phyloP scores from a whole-genome alignment of 2,888 invertebrate genomes.

The Dioctria linearis region DNA sequence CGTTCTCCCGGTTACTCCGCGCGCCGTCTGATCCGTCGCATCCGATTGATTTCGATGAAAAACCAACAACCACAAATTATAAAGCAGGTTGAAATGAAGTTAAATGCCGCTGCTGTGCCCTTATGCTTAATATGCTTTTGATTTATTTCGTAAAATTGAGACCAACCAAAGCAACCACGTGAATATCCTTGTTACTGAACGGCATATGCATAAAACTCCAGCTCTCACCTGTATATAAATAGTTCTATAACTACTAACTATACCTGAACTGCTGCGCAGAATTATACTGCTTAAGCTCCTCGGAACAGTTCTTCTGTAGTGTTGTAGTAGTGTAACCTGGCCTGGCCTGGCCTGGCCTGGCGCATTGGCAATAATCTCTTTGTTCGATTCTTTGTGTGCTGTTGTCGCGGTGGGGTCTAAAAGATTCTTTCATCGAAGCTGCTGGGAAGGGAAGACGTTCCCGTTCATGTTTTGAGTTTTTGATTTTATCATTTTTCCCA shows the following conservation, averaged over 20 bases:
- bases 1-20: no score
- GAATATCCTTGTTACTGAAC: slow-evolving; percentile 37
- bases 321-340: background rate
- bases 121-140: slow-evolving; percentile 48
- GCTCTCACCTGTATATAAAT: slow-evolving; percentile 16
- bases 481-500: slow-evolving; percentile 47
- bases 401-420: background rate
- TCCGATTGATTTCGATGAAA: slow-evolving; percentile 4
- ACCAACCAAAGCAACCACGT: slow-evolving; percentile 33
- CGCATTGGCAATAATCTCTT: background rate
- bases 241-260: background rate
- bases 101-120: slow-evolving; percentile 33
- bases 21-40: no score
- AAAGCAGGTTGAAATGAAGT: slow-evolving; percentile 9
- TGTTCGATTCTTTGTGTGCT: background rate
- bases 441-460: background rate
- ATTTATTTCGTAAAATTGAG: slow-evolving; percentile 45
- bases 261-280: background rate
- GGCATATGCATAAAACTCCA: slow-evolving; percentile 20
- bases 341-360: background rate
- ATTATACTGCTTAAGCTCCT: background rate
- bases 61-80: slow-evolving; percentile 44
- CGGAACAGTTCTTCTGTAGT: background rate
- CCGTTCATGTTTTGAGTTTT: background rate
- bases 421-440: slow-evolving; percentile 29